These are phyloP conservation scores for Oceanodroma leucorhoa DNA, from an alignment of 2,797 vertebrate genomes.

Conservation along the genomic window DNA sequence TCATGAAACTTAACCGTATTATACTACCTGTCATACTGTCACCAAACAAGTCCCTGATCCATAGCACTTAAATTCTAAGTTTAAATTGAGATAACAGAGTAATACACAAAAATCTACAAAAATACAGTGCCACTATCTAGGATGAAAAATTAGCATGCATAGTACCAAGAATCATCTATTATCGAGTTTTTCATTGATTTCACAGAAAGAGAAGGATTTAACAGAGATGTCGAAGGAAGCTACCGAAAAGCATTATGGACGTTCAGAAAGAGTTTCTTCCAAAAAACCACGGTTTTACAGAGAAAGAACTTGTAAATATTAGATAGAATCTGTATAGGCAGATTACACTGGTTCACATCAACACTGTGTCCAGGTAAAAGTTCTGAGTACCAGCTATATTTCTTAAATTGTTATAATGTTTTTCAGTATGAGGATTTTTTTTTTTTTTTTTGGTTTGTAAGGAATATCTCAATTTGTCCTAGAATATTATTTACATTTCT, in stretches of 20 bases:
- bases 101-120: not conserved
- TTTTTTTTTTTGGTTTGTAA: not conserved
- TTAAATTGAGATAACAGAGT: not conserved
- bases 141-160: not conserved
- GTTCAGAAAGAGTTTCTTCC: not conserved
- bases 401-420: not conserved
- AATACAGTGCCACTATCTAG: not conserved
- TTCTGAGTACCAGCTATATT: not conserved
- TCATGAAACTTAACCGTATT: not conserved
- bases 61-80: not conserved
- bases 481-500: not conserved
- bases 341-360: not conserved
- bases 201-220: not conserved
- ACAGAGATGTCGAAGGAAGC: not conserved
- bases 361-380: not conserved
- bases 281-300: rapidly evolving
- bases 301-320: not conserved
- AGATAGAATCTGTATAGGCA: not conserved
- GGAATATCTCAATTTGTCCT: not conserved
- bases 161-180: not conserved
- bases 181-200: not conserved
- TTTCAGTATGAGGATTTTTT: not conserved
- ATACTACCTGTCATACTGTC: not conserved
- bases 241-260: not conserved
- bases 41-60: not conserved